Evolutionary conservation across 2,797 vertebrate genomes (phyloP).

Genomic region (Scarus forsteni): DNA sequence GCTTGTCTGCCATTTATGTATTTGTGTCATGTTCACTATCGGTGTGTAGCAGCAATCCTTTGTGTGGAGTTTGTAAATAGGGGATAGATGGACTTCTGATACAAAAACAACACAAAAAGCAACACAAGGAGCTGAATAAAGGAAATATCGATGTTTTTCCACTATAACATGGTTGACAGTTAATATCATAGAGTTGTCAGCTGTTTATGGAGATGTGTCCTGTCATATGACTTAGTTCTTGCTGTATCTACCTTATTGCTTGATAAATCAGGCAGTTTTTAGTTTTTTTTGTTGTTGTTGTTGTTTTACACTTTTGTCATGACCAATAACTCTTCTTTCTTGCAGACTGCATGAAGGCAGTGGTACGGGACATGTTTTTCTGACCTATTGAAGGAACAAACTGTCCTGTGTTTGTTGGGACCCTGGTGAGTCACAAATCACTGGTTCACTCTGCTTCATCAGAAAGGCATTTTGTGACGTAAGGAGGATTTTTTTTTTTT

Average conservation of each 20-base stretch:
- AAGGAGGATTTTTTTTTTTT: neutral
- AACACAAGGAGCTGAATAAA: constrained; percentile 25
- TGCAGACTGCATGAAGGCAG: constrained; percentile 29
- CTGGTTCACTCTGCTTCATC: constrained; percentile 17
- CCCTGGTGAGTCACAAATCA: constrained; percentile 29
- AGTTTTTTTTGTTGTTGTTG: too few relatives aligned
- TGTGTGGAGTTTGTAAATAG: constrained; percentile 25
- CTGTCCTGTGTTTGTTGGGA: constrained; percentile 34
- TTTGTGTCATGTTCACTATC: constrained; percentile 26
- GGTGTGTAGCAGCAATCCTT: constrained; percentile 17
- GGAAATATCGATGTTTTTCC: constrained; percentile 7
- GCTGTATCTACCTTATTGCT: constrained; percentile 5
- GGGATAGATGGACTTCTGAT: constrained; percentile 39
- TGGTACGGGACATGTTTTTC: constrained; percentile 19
- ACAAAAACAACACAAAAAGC: constrained; percentile 41
- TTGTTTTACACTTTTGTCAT: constrained; percentile 5
- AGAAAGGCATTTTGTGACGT: constrained; percentile 1
- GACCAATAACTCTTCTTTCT: constrained; percentile 14
- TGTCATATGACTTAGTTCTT: constrained; percentile 18
- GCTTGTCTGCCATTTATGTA: constrained; percentile 60
- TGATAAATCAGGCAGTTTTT: constrained; percentile 22
- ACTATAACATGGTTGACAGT: constrained; percentile 13
- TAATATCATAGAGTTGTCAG: constrained; percentile 20
- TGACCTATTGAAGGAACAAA: constrained; percentile 35
- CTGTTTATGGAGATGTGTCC: constrained; percentile 15